A percentile compares a stretch with the other conserved stretches of the same genome.
Conservation (phyloP, 2,888 invertebrate genomes). For the Ceraclea dissimilis region DNA sequence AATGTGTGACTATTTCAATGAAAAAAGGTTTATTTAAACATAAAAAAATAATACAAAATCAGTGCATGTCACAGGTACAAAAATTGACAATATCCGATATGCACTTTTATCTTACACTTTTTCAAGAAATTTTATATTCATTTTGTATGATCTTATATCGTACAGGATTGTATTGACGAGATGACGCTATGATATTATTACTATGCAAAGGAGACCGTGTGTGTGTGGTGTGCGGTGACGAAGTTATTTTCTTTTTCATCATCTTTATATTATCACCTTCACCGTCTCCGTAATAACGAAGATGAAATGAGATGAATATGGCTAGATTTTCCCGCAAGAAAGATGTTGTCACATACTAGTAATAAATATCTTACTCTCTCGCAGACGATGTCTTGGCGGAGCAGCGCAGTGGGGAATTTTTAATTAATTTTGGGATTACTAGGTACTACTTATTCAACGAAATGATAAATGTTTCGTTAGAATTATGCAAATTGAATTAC, state of each 20-base stretch:
- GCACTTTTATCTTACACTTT: too few relatives aligned
- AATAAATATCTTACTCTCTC: neutral
- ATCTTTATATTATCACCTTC: slow-evolving; percentile 1
- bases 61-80: too few relatives aligned
- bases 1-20: too few relatives aligned
- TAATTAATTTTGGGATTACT: neutral
- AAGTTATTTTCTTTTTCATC: slow-evolving; percentile 2
- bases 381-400: neutral
- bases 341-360: neutral
- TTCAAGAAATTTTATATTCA: too few relatives aligned
- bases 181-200: too few relatives aligned
- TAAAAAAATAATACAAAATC: too few relatives aligned
- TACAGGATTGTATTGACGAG: too few relatives aligned
- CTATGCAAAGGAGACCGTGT: neutral
- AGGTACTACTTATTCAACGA: neutral
- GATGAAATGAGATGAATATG: neutral
- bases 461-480: neutral
- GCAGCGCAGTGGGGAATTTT: neutral
- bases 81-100: too few relatives aligned
- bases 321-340: neutral
- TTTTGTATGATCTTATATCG: too few relatives aligned
- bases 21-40: too few relatives aligned
- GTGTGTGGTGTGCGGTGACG: neutral
- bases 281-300: neutral
- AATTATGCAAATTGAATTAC: neutral